Evolutionary conservation across 2,888 invertebrate genomes (phyloP).

Genomic region (Drosophila ustulata): DNA sequence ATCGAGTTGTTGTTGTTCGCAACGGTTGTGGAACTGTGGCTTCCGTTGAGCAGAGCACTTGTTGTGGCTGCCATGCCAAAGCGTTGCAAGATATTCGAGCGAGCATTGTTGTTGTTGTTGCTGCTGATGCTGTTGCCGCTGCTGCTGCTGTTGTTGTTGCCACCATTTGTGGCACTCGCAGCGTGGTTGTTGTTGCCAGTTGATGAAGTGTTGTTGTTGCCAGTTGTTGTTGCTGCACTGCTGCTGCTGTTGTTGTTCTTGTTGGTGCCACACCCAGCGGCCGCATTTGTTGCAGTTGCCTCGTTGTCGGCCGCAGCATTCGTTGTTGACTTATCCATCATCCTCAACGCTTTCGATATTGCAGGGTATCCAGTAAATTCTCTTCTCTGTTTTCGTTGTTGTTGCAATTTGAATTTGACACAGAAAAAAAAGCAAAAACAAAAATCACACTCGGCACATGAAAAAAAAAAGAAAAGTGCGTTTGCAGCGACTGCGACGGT

Average conservation of each 20-base stretch:
- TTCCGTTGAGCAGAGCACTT: slow-evolving; percentile 41
- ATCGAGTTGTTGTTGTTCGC: slow-evolving; percentile 71
- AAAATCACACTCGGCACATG: slow-evolving; percentile 24
- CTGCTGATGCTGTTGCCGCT: slow-evolving; percentile 27
- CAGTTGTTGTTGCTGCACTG: slow-evolving; percentile 8
- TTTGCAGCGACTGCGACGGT: slow-evolving; percentile 31
- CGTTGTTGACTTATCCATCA: slow-evolving; percentile 70
- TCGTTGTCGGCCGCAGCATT: slow-evolving; percentile 56
- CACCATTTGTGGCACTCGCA: slow-evolving; percentile 7
- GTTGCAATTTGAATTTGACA: slow-evolving; percentile 7
- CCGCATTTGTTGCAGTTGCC: slow-evolving; percentile 49
- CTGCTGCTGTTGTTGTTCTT: slow-evolving; percentile 14
- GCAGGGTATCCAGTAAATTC: background rate
- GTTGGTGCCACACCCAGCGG: slow-evolving; percentile 57
- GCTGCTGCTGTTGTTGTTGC: slow-evolving; percentile 31
- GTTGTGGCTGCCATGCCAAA: slow-evolving; percentile 33
- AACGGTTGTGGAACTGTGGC: slow-evolving; percentile 45
- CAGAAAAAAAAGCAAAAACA: slow-evolving; percentile 13
- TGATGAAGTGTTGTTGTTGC: slow-evolving; percentile 26
- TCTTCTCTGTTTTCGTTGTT: background rate
- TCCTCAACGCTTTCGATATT: slow-evolving; percentile 2
- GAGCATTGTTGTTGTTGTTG: slow-evolving; percentile 27
- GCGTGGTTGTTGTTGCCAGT: slow-evolving; percentile 29
- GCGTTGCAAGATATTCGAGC: slow-evolving; percentile 32
- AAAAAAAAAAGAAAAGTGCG: slow-evolving; percentile 27